Evolutionary conservation across 2,113 vertebrate genomes (phyloP).

Genomic region (Protobothrops mucrosquamatus): DNA sequence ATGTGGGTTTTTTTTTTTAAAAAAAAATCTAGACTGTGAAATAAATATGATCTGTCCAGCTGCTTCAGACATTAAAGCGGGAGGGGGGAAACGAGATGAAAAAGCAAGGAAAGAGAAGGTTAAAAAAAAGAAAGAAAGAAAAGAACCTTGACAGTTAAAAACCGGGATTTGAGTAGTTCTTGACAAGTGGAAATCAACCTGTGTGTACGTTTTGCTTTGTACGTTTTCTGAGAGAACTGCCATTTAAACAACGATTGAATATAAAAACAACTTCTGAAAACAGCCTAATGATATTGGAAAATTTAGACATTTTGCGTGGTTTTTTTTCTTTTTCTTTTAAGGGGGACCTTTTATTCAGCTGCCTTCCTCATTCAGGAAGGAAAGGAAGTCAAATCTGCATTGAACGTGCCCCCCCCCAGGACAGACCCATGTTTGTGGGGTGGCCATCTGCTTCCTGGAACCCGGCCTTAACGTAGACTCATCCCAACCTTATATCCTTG

Average conservation of each 20-base stretch:
- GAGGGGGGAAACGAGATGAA: neutral
- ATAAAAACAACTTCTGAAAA: neutral
- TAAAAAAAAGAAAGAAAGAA: neutral
- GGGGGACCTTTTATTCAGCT: neutral
- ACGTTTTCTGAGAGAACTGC: constrained; percentile 2
- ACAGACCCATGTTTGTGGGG: neutral
- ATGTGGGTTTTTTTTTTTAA: neutral
- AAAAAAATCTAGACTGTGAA: neutral
- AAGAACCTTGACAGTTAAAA: neutral
- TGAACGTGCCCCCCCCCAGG: neutral
- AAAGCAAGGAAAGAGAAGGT: neutral
- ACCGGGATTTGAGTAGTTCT: constrained; percentile 3
- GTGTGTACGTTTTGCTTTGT: constrained; percentile 13
- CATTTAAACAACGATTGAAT: constrained; percentile 27
- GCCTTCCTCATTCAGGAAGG: neutral
- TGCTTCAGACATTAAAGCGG: constrained; percentile 15
- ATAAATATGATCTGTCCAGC: constrained; percentile 27
- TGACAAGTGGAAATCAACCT: neutral
- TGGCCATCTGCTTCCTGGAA: neutral
- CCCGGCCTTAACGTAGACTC: fast-evolving
- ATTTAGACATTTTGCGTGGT: neutral
- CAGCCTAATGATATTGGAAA: neutral
- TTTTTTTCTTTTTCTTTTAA: no score
- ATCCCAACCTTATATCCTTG: constrained; percentile 90
- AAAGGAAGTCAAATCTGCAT: no score